Conservation (phyloP, 2,888 invertebrate genomes). For the Lumbricus terrestris region DNA sequence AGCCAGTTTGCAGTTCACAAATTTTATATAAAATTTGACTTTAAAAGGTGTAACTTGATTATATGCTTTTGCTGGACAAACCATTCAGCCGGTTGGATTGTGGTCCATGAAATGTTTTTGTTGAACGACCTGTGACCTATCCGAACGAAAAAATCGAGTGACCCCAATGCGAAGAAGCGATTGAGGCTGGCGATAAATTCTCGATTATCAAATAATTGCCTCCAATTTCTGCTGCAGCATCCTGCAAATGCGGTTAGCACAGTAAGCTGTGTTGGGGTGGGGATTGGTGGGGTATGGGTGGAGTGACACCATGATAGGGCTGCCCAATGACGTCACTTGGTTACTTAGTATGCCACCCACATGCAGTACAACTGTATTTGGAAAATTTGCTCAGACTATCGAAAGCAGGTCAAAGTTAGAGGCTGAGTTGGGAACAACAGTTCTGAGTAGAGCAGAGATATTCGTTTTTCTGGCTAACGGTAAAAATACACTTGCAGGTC, state of each 20-base stretch:
- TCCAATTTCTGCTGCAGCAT: neutral
- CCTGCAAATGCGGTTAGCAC: neutral
- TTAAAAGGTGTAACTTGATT: no score
- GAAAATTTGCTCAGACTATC: neutral
- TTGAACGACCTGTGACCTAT: neutral
- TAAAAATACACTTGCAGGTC: neutral
- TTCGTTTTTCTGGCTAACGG: no score
- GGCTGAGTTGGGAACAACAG: neutral
- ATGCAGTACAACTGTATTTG: neutral
- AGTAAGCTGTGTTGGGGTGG: neutral
- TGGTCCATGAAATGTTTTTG: no score
- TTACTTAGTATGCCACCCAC: neutral
- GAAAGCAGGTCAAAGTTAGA: neutral
- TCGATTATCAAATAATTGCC: neutral
- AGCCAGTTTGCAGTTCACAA: no score
- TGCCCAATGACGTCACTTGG: neutral
- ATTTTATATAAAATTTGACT: no score
- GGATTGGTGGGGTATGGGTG: no score
- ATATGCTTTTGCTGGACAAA: no score
- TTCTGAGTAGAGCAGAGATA: neutral
- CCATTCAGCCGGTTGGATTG: no score
- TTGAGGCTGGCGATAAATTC: neutral
- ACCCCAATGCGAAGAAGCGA: neutral
- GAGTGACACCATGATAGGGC: no score
- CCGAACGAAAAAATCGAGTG: neutral